Evolutionary conservation across 2,797 vertebrate genomes (phyloP), one percentile per base, ranked within the genome.

Genomic region (Acanthurus leucopareius): DNA sequence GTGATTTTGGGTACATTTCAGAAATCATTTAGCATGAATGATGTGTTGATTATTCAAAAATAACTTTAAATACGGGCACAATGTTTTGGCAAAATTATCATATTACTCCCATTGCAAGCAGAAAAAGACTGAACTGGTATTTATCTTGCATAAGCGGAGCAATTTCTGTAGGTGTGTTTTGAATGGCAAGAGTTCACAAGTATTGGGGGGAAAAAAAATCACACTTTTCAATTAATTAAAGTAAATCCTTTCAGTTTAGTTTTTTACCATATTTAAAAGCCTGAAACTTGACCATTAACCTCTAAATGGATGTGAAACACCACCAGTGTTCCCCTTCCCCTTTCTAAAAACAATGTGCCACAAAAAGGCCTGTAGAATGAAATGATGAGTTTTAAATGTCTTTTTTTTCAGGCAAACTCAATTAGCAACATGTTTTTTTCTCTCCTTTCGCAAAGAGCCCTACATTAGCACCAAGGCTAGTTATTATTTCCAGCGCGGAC

Each of bases 321-420:
- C 80, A 82, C 90, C 51, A 86, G 78, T 87, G 89, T 91, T 92
- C 86, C 90, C 83, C 86, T 83, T 87, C 72, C 79, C 64, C 78
- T 88, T 79, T 85, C 89, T 83, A 89, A 83, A 91, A 92, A 95
- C 94, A 94, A 93, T 93, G 88, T 93, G 88, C 91, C 92, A 93
- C 92, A 94, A 93, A 96, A 95, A 94, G 91, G 86, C 84, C 89
- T 82, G 91, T 91, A 90, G 94, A 96, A 96, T 96, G 94, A 96
- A 96, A 95, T 96, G 94, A 96, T 96, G 95, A 96, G 93, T 94
- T 96, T 96, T 94, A 96, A 96, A 95, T 93, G 94, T 93, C 90
- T 32, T 32, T 32, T 93, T 48, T 95, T 95, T 95, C 92, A 92
- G 94, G 92, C 91, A 94, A 95, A 96, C 94, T 93, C 94, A 96